Evolutionary conservation across 2,888 invertebrate species (phyloP).

Genomic region (Pachydiplax longipennis): DNA sequence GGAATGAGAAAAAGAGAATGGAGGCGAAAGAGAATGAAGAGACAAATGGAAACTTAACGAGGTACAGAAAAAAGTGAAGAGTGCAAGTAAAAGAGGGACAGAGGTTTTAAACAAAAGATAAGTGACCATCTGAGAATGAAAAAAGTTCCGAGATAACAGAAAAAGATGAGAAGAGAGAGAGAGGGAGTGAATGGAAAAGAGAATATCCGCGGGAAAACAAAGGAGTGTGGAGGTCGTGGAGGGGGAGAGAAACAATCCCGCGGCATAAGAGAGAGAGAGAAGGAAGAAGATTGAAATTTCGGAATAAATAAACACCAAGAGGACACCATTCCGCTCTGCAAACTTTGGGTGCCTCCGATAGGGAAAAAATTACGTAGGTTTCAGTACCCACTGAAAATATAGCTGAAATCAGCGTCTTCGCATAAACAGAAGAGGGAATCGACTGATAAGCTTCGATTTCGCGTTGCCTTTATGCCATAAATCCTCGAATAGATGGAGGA

Average conservation of each 20-base stretch:
- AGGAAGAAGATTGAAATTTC: neutral
- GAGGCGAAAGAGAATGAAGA: neutral
- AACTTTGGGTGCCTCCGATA: too few species aligned
- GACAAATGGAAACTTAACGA: neutral
- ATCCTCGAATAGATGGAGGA: too few species aligned
- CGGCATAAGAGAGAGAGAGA: neutral
- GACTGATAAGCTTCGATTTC: too few species aligned
- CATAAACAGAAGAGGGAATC: too few species aligned
- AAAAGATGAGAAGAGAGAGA: neutral
- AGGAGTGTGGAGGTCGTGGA: neutral
- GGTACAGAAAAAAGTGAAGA: neutral
- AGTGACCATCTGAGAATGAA: constrained; percentile 1
- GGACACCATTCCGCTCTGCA: neutral
- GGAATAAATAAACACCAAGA: neutral
- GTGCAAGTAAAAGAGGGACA: neutral
- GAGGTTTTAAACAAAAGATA: neutral
- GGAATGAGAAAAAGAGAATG: neutral
- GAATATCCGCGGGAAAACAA: neutral
- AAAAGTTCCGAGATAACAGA: neutral
- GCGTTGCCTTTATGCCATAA: too few species aligned
- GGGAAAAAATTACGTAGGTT: too few species aligned
- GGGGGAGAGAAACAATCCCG: neutral
- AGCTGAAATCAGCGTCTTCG: too few species aligned
- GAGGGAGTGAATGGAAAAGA: neutral
- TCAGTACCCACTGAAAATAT: too few species aligned